A percentile compares a stretch with the other conserved stretches of the same genome.
These are phyloP conservation scores for human DNA, from an alignment of 2,113 vertebrate species.

Conservation along the genomic window DNA sequence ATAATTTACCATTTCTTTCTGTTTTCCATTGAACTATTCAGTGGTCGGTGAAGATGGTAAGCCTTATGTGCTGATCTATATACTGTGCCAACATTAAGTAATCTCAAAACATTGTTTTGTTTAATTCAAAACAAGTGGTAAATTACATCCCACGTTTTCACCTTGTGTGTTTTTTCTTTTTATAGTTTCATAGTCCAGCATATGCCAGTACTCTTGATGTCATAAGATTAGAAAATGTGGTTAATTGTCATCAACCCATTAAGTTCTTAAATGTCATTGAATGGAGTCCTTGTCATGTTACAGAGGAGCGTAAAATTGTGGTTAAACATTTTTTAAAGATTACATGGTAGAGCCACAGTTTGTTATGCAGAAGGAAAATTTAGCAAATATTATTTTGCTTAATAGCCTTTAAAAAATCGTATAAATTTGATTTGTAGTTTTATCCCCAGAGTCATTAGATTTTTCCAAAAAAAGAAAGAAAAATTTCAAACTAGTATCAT, in stretches of 20 bases:
- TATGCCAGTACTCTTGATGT: constrained; percentile 61
- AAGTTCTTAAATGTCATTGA: constrained; percentile 58
- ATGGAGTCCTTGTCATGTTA: constrained; percentile 50
- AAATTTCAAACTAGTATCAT: constrained; percentile 28
- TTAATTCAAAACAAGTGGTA: constrained; percentile 76
- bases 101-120: constrained; percentile 79
- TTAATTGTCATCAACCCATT: constrained; percentile 51
- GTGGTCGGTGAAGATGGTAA: constrained; percentile 98
- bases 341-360: constrained; percentile 35
- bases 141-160: constrained; percentile 78
- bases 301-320: constrained; percentile 49
- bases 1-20: constrained; percentile 91
- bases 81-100: constrained; percentile 86
- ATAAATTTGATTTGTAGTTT: constrained; percentile 33
- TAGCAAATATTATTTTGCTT: constrained; percentile 44
- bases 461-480: constrained; percentile 39
- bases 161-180: constrained; percentile 73
- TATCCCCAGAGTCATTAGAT: constrained; percentile 13
- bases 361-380: constrained; percentile 32
- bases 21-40: constrained; percentile 90
- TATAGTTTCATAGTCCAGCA: constrained; percentile 74
- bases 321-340: constrained; percentile 33
- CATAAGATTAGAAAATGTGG: constrained; percentile 48
- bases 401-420: background rate
- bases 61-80: constrained; percentile 87